Evolutionary conservation across 2,113 vertebrate genomes (phyloP).

Genomic region (Limnothrissa miodon): DNA sequence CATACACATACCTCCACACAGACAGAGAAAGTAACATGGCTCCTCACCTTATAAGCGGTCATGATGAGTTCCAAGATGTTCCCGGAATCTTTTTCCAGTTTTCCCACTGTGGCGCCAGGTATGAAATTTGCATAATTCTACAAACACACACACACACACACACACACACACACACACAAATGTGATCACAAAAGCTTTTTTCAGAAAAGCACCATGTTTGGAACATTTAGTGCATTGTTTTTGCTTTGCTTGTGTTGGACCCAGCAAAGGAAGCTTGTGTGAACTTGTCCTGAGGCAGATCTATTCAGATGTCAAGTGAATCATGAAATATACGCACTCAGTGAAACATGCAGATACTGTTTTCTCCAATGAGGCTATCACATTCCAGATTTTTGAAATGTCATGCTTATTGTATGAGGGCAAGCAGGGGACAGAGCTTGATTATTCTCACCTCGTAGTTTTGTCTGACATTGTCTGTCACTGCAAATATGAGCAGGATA

Average conservation of each 20-base stretch:
- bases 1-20: background rate
- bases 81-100: constrained; percentile 81
- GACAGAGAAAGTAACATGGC: background rate
- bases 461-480: constrained; percentile 79
- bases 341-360: constrained; percentile 28
- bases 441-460: constrained; percentile 83
- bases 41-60: constrained; percentile 88
- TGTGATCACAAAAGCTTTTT: background rate
- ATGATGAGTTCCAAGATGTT: constrained; percentile 94
- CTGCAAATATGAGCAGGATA: constrained; percentile 92
- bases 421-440: background rate
- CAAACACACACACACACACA: constrained; percentile 46
- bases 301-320: constrained; percentile 16
- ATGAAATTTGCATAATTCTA: constrained; percentile 94
- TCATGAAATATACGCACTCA: constrained; percentile 44
- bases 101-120: constrained; percentile 92
- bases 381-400: constrained; percentile 14
- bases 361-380: background rate
- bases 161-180: constrained; percentile 22
- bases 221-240: background rate
- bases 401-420: background rate
- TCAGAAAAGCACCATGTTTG: background rate
- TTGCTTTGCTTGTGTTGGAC: background rate
- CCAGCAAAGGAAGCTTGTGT: constrained; percentile 46
- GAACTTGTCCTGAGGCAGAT: constrained; percentile 48